Percentiles rank a stretch among this genome's conserved stretches.
These are phyloP conservation scores for Chunga burmeisteri DNA, from an alignment of 2,113 vertebrate species.

Conservation along the genomic window DNA sequence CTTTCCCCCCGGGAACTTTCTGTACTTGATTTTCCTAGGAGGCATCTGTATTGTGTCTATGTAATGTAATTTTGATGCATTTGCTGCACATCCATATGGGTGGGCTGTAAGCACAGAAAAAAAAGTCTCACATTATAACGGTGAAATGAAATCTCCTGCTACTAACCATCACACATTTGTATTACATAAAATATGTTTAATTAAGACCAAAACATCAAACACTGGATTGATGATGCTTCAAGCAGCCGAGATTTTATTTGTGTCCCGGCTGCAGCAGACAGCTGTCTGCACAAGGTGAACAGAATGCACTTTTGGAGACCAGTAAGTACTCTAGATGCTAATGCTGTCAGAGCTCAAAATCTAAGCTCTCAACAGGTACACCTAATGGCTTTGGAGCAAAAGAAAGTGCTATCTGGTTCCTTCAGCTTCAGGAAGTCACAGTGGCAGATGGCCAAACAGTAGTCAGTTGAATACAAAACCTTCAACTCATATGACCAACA, in stretches of 20 bases:
- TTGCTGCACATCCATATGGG: not conserved
- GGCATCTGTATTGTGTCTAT: not conserved
- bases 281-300: not conserved
- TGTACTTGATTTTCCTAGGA: not conserved
- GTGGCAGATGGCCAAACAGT: not conserved
- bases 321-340: not conserved
- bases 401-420: not conserved
- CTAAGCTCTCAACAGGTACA: not conserved
- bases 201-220: not conserved
- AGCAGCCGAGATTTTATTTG: not conserved
- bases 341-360: not conserved
- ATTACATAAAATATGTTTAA: slow-evolving; percentile 20
- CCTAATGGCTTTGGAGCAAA: not conserved
- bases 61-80: not conserved
- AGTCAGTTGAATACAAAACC: not conserved
- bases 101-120: not conserved
- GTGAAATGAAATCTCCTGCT: not conserved
- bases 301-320: not conserved
- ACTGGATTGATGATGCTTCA: not conserved
- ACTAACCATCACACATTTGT: not conserved
- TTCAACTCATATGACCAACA: not conserved
- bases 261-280: not conserved
- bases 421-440: not conserved
- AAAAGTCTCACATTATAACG: not conserved
- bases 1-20: not conserved